Evolutionary conservation across 2,888 invertebrate genomes (phyloP).

Genomic region (Taenaris catops): DNA sequence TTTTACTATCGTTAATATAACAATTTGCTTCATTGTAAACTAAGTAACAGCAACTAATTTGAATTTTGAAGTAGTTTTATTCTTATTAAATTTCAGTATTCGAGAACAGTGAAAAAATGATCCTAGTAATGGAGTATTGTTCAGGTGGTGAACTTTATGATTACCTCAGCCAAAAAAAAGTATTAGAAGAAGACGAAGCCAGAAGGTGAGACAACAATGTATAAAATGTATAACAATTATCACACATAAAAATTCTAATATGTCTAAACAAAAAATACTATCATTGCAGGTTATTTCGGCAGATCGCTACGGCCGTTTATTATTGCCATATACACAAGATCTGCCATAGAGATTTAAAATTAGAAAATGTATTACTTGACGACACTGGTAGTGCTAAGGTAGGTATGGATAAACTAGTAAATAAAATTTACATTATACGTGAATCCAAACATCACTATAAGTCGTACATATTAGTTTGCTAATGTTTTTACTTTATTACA

Average conservation of each 20-base stretch:
- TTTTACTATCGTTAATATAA: too few species aligned
- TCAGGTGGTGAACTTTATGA: slow-evolving; percentile 99
- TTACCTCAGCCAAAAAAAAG: slow-evolving; percentile 95
- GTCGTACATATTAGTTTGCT: too few species aligned
- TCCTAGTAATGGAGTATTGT: slow-evolving; percentile 99
- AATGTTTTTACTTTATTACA: too few species aligned
- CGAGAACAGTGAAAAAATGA: slow-evolving; percentile 99
- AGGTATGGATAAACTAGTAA: too few species aligned
- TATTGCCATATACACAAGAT: slow-evolving; percentile 99
- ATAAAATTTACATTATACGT: too few species aligned
- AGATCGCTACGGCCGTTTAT: slow-evolving; percentile 97
- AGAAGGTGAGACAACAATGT: slow-evolving; percentile 63
- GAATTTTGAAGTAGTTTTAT: too few species aligned
- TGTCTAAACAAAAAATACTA: too few species aligned
- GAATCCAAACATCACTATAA: too few species aligned
- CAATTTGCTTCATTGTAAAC: too few species aligned
- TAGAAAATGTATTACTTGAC: slow-evolving; percentile 96
- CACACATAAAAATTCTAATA: too few species aligned
- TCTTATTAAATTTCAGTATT: slow-evolving; percentile 97
- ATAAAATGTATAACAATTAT: slow-evolving; percentile 8
- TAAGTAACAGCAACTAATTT: too few species aligned
- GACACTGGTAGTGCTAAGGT: slow-evolving; percentile 97
- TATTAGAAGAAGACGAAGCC: slow-evolving; percentile 94
- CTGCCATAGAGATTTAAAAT: slow-evolving; percentile 96
- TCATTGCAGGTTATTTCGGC: slow-evolving; percentile 92